phyloP scores from a whole-genome alignment of 2,797 vertebrate genomes.

The Xenops minutus region DNA sequence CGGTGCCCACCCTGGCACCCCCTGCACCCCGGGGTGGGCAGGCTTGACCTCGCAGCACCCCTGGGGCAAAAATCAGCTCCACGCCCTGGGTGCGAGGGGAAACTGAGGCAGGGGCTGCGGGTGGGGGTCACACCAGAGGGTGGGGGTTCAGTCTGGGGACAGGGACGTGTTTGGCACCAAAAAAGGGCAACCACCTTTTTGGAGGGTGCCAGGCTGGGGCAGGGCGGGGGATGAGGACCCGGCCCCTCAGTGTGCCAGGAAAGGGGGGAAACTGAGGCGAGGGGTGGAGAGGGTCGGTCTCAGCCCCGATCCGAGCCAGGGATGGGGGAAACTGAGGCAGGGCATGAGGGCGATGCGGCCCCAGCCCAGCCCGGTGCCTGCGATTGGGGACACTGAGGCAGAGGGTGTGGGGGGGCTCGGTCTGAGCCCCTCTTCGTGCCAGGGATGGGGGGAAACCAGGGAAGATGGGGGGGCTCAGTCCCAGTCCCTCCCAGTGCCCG shows the following conservation, averaged over 20 bases:
- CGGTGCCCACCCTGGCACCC: not conserved
- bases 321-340: not conserved
- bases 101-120: not conserved
- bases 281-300: not conserved
- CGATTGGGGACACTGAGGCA: not conserved
- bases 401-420: not conserved
- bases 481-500: not conserved
- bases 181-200: fast-evolving
- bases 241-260: not conserved
- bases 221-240: not conserved
- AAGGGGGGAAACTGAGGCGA: not conserved
- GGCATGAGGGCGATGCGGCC: not conserved
- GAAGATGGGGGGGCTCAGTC: not conserved
- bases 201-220: not conserved
- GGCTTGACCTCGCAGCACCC: not conserved
- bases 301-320: not conserved
- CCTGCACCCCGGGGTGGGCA: not conserved
- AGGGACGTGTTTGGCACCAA: fast-evolving
- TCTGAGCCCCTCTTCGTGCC: not conserved
- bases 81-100: not conserved
- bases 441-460: not conserved
- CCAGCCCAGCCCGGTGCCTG: not conserved
- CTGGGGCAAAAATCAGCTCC: not conserved
- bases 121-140: fast-evolving
- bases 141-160: not conserved